Evolutionary conservation across 2,113 vertebrate genomes (phyloP).

Genomic region (Passer domesticus): DNA sequence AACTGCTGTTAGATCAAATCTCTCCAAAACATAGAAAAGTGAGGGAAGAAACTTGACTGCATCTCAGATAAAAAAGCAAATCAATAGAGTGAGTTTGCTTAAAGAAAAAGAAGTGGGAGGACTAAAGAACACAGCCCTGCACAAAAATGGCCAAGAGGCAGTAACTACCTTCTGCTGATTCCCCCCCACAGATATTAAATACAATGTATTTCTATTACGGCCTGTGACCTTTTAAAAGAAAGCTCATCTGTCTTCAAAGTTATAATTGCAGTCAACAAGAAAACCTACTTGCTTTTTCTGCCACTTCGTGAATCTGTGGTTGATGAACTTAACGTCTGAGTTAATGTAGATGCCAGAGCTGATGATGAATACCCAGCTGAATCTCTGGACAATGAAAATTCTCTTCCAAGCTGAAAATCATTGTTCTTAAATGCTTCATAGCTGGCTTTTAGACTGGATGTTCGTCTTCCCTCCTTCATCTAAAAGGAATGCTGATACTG

Average conservation of each 20-base stretch:
- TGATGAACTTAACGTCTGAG: constrained; percentile 86
- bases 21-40: not conserved
- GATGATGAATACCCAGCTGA: constrained; percentile 86
- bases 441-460: constrained; percentile 96
- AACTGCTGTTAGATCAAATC: not conserved
- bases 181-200: not conserved
- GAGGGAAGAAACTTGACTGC: not conserved
- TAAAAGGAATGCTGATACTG: constrained; percentile 57
- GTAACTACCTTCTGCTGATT: not conserved
- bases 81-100: not conserved
- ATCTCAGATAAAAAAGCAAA: not conserved
- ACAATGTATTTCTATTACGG: not conserved
- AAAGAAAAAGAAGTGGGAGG: not conserved
- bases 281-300: constrained; percentile 94
- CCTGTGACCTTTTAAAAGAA: not conserved
- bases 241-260: not conserved
- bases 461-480: constrained; percentile 98
- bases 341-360: constrained; percentile 92
- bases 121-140: not conserved
- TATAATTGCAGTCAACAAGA: not conserved
- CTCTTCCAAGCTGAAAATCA: constrained; percentile 92
- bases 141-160: not conserved
- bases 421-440: constrained; percentile 99
- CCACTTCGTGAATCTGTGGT: constrained; percentile 89
- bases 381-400: constrained; percentile 90